These are phyloP conservation scores for Hippopotamyrus pictus DNA, from an alignment of 2,797 vertebrate genomes.

Conservation along the genomic window DNA sequence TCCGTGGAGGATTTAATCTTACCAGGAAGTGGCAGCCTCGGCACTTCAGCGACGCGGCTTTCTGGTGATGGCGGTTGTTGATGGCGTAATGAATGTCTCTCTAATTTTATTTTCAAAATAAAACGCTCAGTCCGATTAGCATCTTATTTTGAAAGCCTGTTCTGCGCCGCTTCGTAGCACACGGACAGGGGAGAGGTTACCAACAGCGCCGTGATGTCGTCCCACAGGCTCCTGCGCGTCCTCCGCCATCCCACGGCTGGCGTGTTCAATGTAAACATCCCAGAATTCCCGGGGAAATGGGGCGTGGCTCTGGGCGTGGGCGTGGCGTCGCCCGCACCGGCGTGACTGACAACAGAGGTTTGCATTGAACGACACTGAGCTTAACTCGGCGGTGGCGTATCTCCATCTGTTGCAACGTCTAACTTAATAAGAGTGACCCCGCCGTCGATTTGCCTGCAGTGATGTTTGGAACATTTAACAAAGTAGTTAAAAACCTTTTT, in stretches of 20 bases:
- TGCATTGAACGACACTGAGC: neutral
- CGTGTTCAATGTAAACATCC: constrained; percentile 62
- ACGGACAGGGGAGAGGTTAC: neutral
- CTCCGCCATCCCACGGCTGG: constrained; percentile 48
- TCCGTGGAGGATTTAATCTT: constrained; percentile 43
- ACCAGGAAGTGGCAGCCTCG: constrained; percentile 68
- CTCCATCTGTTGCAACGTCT: neutral
- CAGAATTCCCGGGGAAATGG: constrained; percentile 54
- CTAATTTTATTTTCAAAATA: neutral
- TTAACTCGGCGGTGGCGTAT: neutral
- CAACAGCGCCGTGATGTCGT: neutral
- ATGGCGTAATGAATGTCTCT: constrained; percentile 20
- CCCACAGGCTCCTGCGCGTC: constrained; percentile 7
- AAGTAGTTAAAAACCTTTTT: neutral
- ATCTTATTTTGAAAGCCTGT: neutral
- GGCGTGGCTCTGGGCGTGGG: constrained; percentile 13
- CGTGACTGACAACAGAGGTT: neutral
- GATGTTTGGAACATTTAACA: neutral
- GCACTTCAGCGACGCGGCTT: constrained; percentile 22
- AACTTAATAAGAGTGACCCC: neutral
- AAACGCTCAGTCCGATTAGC: neutral
- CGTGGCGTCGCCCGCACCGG: neutral
- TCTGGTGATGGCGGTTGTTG: constrained; percentile 42
- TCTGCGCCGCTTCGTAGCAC: neutral
- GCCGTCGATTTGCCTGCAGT: neutral